Percentiles rank a stretch among this genome's conserved stretches.
phyloP scores from a whole-genome alignment of 2,113 vertebrate species.

The Ailuropoda melanoleuca region DNA sequence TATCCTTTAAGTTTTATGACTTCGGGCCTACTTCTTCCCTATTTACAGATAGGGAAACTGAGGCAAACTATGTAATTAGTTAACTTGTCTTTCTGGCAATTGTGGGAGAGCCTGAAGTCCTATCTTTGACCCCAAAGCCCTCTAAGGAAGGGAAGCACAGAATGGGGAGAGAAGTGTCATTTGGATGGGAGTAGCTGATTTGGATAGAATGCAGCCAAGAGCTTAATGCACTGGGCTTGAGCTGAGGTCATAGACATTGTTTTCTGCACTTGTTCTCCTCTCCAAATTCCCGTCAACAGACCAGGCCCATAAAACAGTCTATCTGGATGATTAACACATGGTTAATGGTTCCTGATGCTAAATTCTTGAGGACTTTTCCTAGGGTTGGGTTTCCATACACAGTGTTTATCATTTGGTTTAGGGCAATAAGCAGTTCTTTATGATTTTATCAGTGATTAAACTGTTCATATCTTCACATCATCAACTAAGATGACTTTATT shows the following conservation, averaged over 20 bases:
- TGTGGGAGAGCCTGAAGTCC: not conserved
- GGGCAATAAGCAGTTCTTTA: not conserved
- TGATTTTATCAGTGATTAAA: not conserved
- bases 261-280: not conserved
- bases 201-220: not conserved
- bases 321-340: not conserved
- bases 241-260: not conserved
- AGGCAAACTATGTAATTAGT: not conserved
- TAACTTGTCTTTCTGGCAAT: not conserved
- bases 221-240: not conserved
- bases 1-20: not conserved
- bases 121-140: not conserved
- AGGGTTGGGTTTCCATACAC: not conserved
- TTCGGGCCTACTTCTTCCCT: not conserved
- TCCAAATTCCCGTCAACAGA: not conserved
- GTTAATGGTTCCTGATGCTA: not conserved
- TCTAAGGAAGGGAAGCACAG: not conserved
- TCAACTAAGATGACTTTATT: slow-evolving; percentile 1
- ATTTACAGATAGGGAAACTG: not conserved
- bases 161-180: not conserved
- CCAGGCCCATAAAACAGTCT: not conserved
- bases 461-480: not conserved
- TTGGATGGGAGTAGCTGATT: not conserved
- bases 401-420: not conserved
- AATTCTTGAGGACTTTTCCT: not conserved